Evolutionary conservation across 2,888 invertebrate genomes (phyloP).

Genomic region (Habrosyne pyritoides): DNA sequence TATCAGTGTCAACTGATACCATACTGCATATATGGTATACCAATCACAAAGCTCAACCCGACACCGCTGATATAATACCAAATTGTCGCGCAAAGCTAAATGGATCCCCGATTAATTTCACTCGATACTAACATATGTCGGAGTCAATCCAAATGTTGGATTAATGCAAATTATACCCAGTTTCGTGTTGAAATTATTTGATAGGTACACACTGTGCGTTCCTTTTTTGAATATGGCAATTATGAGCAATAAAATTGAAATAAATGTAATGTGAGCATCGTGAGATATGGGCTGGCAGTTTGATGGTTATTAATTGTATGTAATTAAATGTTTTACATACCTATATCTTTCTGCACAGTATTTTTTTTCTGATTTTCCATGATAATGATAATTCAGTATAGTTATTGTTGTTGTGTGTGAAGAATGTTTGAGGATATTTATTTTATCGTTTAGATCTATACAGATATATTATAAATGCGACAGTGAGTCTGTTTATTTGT

Average conservation of each 20-base stretch:
- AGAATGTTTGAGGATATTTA: too few species aligned
- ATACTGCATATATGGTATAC: not conserved
- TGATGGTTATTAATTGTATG: too few species aligned
- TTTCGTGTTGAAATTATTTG: not conserved
- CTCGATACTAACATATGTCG: not conserved
- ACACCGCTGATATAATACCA: not conserved
- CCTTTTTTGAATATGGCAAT: slow-evolving; percentile 4
- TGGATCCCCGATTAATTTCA: slow-evolving; percentile 1
- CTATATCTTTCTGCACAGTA: too few species aligned
- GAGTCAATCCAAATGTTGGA: slow-evolving; percentile 8
- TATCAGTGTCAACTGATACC: too few species aligned
- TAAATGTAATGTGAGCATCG: not conserved
- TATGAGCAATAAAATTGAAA: not conserved
- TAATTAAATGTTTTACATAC: too few species aligned
- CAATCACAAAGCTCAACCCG: not conserved
- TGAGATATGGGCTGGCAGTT: not conserved
- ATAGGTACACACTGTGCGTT: not conserved
- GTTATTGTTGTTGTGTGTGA: too few species aligned
- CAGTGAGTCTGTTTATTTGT: too few species aligned
- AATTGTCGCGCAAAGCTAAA: not conserved
- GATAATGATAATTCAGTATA: too few species aligned
- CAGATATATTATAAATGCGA: too few species aligned
- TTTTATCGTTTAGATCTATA: too few species aligned
- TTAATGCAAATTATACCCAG: not conserved
- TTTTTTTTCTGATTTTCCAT: too few species aligned